These are phyloP conservation scores for Miichthys miiuy DNA, from an alignment of 2,797 vertebrate genomes.

Conservation along the genomic window DNA sequence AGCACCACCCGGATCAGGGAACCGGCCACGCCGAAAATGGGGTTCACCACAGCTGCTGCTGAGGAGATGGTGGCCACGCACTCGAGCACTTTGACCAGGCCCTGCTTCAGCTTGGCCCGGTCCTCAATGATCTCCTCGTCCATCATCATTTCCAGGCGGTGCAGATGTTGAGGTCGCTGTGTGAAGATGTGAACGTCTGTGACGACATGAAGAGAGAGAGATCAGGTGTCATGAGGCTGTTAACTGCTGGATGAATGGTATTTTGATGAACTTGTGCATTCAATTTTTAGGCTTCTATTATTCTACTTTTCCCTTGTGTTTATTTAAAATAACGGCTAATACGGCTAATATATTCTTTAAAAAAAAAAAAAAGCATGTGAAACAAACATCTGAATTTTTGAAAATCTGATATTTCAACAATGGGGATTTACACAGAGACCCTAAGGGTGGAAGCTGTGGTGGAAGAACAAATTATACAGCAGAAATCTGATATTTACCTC, in stretches of 20 bases:
- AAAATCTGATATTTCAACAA: too few relatives aligned
- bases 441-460: too few relatives aligned
- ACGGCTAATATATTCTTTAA: too few relatives aligned
- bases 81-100: slow-evolving; percentile 80
- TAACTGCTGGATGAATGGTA: too few relatives aligned
- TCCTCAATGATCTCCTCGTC: slow-evolving; percentile 79
- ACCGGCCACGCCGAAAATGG: slow-evolving; percentile 86
- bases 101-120: slow-evolving; percentile 81
- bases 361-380: too few relatives aligned
- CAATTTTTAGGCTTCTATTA: not conserved
- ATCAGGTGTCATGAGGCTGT: not conserved
- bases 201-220: not conserved
- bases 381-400: too few relatives aligned
- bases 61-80: slow-evolving; percentile 87
- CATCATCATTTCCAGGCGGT: slow-evolving; percentile 56
- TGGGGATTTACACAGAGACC: too few relatives aligned
- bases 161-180: slow-evolving; percentile 6
- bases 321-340: too few relatives aligned
- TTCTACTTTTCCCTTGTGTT: not conserved
- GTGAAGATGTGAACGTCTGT: slow-evolving; percentile 32
- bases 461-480: too few relatives aligned
- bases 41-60: slow-evolving; percentile 86
- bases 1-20: slow-evolving; percentile 86
- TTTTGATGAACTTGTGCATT: too few relatives aligned
- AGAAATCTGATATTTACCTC: too few relatives aligned